Percentiles rank a stretch among this genome's conserved stretches.
Conservation (phyloP, 2,113 vertebrate species). For the Cyanoderma ruficeps region DNA sequence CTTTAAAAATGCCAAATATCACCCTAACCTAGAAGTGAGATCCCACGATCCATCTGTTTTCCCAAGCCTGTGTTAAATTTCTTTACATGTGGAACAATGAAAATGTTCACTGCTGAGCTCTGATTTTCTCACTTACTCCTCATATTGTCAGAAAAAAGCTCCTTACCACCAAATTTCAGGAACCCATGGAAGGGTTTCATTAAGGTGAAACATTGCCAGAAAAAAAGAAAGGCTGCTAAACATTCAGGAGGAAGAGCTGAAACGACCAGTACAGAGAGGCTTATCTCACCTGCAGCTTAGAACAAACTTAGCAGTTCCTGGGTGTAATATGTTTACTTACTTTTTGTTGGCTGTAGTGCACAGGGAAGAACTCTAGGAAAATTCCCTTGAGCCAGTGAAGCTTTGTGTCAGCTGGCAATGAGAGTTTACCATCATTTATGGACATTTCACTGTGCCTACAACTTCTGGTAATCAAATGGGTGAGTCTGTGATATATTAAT, state of each 20-base stretch:
- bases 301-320: neutral
- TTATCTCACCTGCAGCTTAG: neutral
- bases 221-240: neutral
- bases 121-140: neutral
- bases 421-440: neutral
- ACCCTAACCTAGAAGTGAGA: neutral
- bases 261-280: fast-evolving
- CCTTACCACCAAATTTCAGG: neutral
- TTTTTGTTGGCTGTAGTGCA: neutral
- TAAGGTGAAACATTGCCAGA: neutral
- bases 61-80: neutral
- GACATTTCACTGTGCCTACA: neutral
- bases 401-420: fast-evolving
- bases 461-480: neutral
- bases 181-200: neutral
- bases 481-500: neutral
- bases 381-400: neutral
- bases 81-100: neutral
- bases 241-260: neutral
- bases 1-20: neutral
- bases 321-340: neutral
- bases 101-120: neutral
- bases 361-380: neutral
- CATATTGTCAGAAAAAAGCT: neutral
- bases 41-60: neutral